Conservation (phyloP, 2,888 invertebrate species). For the Oxyscelio sp. region DNA sequence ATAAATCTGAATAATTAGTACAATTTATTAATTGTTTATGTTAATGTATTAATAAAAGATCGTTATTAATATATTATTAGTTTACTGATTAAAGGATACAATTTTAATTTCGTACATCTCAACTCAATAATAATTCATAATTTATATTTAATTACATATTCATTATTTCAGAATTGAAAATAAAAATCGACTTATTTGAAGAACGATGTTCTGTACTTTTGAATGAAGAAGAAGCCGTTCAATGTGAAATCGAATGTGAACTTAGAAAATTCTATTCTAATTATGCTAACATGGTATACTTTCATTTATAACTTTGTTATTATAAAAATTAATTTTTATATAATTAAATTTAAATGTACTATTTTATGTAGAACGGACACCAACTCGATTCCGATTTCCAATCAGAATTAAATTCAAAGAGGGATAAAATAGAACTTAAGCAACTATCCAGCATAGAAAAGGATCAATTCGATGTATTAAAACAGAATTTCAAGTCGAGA, state of each 20-base stretch:
- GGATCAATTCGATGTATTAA: constrained; percentile 83
- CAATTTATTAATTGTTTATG: neutral
- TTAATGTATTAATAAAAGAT: too few species aligned
- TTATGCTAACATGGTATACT: constrained; percentile 54
- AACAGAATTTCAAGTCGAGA: constrained; percentile 83
- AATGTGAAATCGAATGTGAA: constrained; percentile 62
- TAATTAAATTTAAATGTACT: neutral
- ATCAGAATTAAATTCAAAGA: constrained; percentile 45
- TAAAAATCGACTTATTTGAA: constrained; percentile 54
- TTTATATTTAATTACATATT: too few species aligned
- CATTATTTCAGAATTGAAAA: constrained; percentile 57
- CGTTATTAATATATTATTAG: too few species aligned
- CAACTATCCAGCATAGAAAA: constrained; percentile 80
- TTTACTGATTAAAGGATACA: too few species aligned
- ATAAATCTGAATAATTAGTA: neutral
- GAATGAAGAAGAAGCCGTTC: constrained; percentile 62
- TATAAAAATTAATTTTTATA: neutral
- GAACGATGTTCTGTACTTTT: constrained; percentile 66
- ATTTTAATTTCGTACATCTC: too few species aligned
- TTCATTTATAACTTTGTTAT: constrained; percentile 1
- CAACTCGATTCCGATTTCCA: constrained; percentile 42
- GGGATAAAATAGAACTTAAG: constrained; percentile 87
- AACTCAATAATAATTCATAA: too few species aligned
- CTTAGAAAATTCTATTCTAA: constrained; percentile 63
- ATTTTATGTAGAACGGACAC: constrained; percentile 51